Base-by-base conservation (phyloP, 2,888 invertebrate genomes). In the Eristalis intricaria region DNA sequence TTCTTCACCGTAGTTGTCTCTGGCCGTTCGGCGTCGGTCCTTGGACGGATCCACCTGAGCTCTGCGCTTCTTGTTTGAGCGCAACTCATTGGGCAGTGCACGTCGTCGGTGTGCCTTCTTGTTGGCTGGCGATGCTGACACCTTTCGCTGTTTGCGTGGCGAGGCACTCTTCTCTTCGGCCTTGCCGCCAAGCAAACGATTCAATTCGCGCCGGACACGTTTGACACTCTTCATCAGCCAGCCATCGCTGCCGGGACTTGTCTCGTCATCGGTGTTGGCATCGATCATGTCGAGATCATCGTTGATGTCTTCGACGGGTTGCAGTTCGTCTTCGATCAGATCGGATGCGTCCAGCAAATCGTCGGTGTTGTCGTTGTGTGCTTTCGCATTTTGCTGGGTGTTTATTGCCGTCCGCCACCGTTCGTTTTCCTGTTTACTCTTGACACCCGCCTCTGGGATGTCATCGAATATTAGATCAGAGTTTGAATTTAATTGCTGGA, bases 141-240 rank as follows among this genome's bases (percentile, higher is more conserved):
- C 50, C 19, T 19, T 50, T 8, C 50, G 50, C 8, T 19, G 19
- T 19, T n/a, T 68, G 11, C 38, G 60, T 19, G 40, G 60, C n/a
- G 40, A 26, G 26, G 78, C 76, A 13, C 40, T 22, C 43, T 77
- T 22, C 43, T 77, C 78, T 11, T 84, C 89, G 7, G 80, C 79
- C 40, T 83, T 89, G 19, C 91, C 91, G 58, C 50, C 50, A 8
- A 92, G 91, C 2, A 92, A 63, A 0, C 91, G 90, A 0, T 89
- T 90, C 19, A 92, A 88, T 38, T 92, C 91, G 26, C 92, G 91
- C 15, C 92, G 91, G 13, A 92, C 92, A 0, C 92, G 91, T 22
- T 90, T 90, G 1, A 92, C 90, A 40, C 91, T 89, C 60, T 90
- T 89, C 79, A 89, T 76, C 58, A 91, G 89, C 92, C 92, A 92